These are phyloP conservation scores for Hermaeophaga mercurialis DNA, from an alignment of 2,888 invertebrate species.

Conservation along the genomic window DNA sequence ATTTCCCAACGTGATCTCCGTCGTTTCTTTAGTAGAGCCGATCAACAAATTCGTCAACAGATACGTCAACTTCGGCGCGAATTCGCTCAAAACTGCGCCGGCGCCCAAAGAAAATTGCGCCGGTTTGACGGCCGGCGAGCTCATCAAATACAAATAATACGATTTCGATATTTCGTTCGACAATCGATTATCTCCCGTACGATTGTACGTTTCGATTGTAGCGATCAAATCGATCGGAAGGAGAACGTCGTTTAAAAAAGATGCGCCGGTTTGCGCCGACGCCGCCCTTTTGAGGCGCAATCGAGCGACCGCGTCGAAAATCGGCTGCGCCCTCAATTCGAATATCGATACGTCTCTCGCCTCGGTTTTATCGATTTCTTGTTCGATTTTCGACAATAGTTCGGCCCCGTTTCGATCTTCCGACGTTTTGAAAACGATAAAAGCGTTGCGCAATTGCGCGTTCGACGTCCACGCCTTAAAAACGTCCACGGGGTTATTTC, in stretches of 20 bases:
- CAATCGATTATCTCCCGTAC: constrained; percentile 42
- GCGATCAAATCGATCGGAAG: constrained; percentile 46
- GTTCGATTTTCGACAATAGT: not conserved
- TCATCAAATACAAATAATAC: constrained; percentile 44
- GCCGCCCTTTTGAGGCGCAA: constrained; percentile 29
- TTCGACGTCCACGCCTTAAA: constrained; percentile 34
- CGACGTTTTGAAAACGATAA: constrained; percentile 44
- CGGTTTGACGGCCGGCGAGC: constrained; percentile 42
- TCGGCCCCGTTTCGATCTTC: too few species aligned
- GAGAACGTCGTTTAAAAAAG: constrained; percentile 34
- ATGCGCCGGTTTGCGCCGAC: not conserved
- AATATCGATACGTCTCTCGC: constrained; percentile 26
- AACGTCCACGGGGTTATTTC: constrained; percentile 33
- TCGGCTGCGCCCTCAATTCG: constrained; percentile 45
- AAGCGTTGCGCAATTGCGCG: constrained; percentile 28
- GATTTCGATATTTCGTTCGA: constrained; percentile 47
- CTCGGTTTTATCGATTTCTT: not conserved
- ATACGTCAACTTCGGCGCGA: constrained; percentile 40
- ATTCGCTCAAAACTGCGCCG: constrained; percentile 33
- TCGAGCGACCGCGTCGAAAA: constrained; percentile 46
- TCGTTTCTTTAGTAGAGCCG: constrained; percentile 23
- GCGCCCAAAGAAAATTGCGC: constrained; percentile 34
- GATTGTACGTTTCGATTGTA: constrained; percentile 41
- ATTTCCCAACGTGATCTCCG: constrained; percentile 57
- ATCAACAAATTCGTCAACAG: constrained; percentile 43